Evolutionary conservation across 2,888 invertebrate genomes (phyloP), one percentile per base, ranked within the genome.

Genomic region (Conops quadrifasciatus): DNA sequence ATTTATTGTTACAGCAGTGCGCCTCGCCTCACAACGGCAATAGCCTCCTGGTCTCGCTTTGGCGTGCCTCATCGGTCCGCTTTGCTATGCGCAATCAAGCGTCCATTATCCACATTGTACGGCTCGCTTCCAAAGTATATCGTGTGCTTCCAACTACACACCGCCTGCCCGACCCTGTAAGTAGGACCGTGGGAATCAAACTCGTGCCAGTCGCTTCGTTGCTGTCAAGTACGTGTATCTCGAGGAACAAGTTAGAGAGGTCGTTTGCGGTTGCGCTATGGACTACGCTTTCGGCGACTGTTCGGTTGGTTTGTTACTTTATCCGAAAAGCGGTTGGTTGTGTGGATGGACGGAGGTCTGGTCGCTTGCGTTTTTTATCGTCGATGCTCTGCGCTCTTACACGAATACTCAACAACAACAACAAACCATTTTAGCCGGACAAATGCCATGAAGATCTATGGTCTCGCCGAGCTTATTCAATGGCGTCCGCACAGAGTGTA

Each of bases 171-270:
- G 67, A 73, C 73, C 75, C 71, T 77, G 78, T 78, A 81, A 81
- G 77, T 78, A 84, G 82, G 82, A 84, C 85, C 84, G 84, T 84
- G 84, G 84, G 84, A 84, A 84, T 83, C 84, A 83, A 84, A 84
- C 84, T 84, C 85, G 84, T 84, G 84, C 84, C 85, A 84, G 84
- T 83, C 83, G 83, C 81, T 83, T 83, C 82, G 83, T 81, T 82
- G 84, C 81, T 82, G 83, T 83, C 83, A 83, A 83, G 83, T 83
- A 82, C 80, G 59, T 58, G 67, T 83, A 83, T 83, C 82, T 83
- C 82, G 83, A 79, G 78, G 80, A 81, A 80, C 82, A 82, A 82
- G 75, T 70, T 67, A 21, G 71, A 66, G 73, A 73, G 73, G 80
- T 82, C 72, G 70, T 28, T 49, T 60, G 67, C 59, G 47, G 67